Percentiles rank a stretch among this genome's conserved stretches.
Evolutionary conservation across 2,888 invertebrate genomes (phyloP).

Genomic region (Nowickia ferox): DNA sequence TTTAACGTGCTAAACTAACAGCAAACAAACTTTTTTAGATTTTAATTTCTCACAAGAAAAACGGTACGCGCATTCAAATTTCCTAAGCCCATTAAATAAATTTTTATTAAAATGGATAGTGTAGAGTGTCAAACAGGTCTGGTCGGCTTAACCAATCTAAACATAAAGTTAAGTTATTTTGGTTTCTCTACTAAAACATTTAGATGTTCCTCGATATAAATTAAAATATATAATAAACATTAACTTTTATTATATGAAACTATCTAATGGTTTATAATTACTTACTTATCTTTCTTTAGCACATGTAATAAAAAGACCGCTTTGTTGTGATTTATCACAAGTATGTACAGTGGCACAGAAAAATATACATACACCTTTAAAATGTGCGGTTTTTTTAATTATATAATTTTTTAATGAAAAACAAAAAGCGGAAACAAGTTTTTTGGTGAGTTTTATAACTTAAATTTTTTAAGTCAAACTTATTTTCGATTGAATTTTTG

Average conservation of each 20-base stretch:
- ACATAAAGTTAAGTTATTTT: slow-evolving; percentile 8
- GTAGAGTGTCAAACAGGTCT: not conserved
- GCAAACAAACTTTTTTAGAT: too few relatives aligned
- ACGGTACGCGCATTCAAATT: too few relatives aligned
- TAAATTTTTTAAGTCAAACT: too few relatives aligned
- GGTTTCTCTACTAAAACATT: slow-evolving; percentile 38
- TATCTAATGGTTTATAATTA: slow-evolving; percentile 32
- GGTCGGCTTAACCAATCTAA: not conserved
- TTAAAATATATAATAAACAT: slow-evolving; percentile 52
- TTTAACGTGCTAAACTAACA: too few relatives aligned
- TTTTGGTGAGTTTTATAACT: too few relatives aligned
- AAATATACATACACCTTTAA: too few relatives aligned
- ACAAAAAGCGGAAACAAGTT: too few relatives aligned
- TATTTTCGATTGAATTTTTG: too few relatives aligned
- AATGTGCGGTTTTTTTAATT: too few relatives aligned
- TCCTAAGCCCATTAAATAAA: too few relatives aligned
- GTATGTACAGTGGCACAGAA: not conserved
- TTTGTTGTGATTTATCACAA: not conserved
- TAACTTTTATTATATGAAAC: slow-evolving; percentile 32
- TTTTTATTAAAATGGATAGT: not conserved
- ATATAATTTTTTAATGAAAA: too few relatives aligned
- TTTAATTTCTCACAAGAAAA: too few relatives aligned
- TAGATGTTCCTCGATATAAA: slow-evolving; percentile 44
- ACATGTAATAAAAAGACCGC: not conserved
- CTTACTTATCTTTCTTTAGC: slow-evolving; percentile 8